A percentile compares a stretch with the other conserved stretches of the same genome.
phyloP scores from a whole-genome alignment of 64 coral and sea anemone genomes.

The Pocillopora verrucosa region DNA sequence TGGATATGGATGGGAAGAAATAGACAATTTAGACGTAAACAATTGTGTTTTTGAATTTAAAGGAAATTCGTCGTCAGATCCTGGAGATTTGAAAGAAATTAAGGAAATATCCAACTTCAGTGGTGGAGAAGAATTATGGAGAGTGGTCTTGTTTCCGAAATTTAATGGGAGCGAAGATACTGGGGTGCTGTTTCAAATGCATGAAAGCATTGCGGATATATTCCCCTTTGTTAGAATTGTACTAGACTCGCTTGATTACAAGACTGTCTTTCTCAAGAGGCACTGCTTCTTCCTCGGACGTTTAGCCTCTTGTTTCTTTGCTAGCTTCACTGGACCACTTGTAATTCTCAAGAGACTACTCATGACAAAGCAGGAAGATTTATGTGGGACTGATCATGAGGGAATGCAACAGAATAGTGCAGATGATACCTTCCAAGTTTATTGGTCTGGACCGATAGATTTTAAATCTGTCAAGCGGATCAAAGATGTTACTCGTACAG shows the following conservation, averaged over 20 bases:
- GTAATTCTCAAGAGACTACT: slow-evolving; percentile 68
- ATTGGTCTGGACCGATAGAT: slow-evolving; percentile 78
- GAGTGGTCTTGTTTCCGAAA: slow-evolving; percentile 62
- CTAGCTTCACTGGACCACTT: slow-evolving; percentile 66
- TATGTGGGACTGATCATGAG: neutral
- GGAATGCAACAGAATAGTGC: neutral
- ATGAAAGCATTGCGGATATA: slow-evolving; percentile 63
- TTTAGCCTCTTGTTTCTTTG: slow-evolving; percentile 56
- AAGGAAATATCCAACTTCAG: slow-evolving; percentile 9
- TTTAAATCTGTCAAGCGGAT: slow-evolving; percentile 79
- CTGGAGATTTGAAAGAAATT: slow-evolving; percentile 38
- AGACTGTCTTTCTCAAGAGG: slow-evolving; percentile 74
- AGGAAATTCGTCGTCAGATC: neutral
- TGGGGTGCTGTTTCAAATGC: slow-evolving; percentile 75
- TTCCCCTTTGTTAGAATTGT: slow-evolving; percentile 59
- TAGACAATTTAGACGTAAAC: slow-evolving; percentile 51
- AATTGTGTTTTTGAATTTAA: slow-evolving; percentile 36
- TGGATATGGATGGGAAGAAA: slow-evolving; percentile 72
- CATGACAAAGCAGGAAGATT: slow-evolving; percentile 31
- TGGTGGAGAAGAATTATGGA: slow-evolving; percentile 52
- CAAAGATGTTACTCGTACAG: slow-evolving; percentile 86
- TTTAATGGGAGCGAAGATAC: slow-evolving; percentile 60
- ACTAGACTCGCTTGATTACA: slow-evolving; percentile 82
- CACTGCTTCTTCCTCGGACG: slow-evolving; percentile 62
- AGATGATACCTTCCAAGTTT: slow-evolving; percentile 2